Conservation (phyloP, 2,113 vertebrate genomes). For the Burhinus oedicnemus region DNA sequence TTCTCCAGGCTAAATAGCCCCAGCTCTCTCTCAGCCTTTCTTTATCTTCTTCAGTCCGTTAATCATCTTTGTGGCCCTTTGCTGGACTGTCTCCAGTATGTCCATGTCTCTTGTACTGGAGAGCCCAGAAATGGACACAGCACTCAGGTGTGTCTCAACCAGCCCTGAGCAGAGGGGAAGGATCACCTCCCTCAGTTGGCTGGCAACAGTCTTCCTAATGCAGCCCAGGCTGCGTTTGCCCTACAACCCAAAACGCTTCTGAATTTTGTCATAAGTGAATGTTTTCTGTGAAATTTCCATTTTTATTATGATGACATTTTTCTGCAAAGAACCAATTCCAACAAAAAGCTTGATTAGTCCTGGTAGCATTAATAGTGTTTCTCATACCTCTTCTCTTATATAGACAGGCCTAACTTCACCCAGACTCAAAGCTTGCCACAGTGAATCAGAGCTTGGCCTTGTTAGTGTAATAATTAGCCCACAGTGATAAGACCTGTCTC, state of each 20-base stretch:
- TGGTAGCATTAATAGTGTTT: background rate
- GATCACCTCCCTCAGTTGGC: background rate
- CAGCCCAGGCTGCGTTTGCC: background rate
- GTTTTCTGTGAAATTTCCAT: background rate
- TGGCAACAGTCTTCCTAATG: background rate
- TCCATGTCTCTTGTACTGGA: background rate
- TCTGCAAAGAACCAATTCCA: background rate
- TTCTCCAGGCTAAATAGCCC: background rate
- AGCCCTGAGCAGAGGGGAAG: background rate
- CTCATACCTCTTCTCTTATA: background rate
- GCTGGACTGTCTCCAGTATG: background rate
- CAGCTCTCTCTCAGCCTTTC: background rate
- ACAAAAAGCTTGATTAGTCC: background rate
- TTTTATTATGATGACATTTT: background rate
- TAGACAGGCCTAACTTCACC: background rate
- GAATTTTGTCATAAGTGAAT: background rate
- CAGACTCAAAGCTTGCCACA: background rate
- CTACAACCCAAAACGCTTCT: background rate
- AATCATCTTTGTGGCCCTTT: background rate
- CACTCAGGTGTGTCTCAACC: background rate
- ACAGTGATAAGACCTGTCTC: background rate
- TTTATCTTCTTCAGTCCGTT: background rate
- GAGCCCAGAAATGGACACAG: background rate
- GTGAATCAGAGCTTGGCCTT: background rate
- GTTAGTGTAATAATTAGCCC: constrained; percentile 3